Percentiles rank a stretch among this genome's conserved stretches.
Conservation (phyloP, 2,888 invertebrate species). For the Arctia plantaginis region DNA sequence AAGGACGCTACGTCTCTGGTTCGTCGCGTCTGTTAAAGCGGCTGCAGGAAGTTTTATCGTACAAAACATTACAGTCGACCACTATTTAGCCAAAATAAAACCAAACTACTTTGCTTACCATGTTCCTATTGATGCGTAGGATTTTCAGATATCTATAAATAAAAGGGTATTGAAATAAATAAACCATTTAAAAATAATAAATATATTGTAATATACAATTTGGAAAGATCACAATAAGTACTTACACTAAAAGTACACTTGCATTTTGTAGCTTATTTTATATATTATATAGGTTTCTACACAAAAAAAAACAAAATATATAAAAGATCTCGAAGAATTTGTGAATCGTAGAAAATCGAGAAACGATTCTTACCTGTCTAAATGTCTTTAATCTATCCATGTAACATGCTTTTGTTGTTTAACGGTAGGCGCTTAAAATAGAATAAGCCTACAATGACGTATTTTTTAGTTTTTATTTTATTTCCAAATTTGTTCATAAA, state of each 20-base stretch:
- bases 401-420: conserved; percentile 26
- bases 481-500: conserved; percentile 5
- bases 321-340: neutral
- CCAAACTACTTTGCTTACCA: neutral
- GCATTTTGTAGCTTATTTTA: conserved; percentile 4
- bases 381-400: conserved; percentile 46
- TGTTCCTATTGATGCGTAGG: neutral
- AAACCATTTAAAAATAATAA: conserved; percentile 32
- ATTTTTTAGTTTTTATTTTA: conserved; percentile 6
- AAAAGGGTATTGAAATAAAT: conserved; percentile 25
- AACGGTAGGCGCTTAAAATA: neutral
- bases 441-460: neutral
- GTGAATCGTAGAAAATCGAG: neutral
- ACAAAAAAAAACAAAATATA: neutral
- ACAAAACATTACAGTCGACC: neutral
- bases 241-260: conserved; percentile 10
- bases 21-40: neutral
- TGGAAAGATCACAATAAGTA: conserved; percentile 44
- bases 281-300: conserved; percentile 1
- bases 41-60: neutral
- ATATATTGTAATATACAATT: conserved; percentile 44
- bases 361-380: neutral
- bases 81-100: neutral
- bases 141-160: neutral
- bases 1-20: too few species aligned